These are phyloP conservation scores for Bryconaethiops microstoma DNA, from an alignment of 2,797 vertebrate species.

Conservation along the genomic window DNA sequence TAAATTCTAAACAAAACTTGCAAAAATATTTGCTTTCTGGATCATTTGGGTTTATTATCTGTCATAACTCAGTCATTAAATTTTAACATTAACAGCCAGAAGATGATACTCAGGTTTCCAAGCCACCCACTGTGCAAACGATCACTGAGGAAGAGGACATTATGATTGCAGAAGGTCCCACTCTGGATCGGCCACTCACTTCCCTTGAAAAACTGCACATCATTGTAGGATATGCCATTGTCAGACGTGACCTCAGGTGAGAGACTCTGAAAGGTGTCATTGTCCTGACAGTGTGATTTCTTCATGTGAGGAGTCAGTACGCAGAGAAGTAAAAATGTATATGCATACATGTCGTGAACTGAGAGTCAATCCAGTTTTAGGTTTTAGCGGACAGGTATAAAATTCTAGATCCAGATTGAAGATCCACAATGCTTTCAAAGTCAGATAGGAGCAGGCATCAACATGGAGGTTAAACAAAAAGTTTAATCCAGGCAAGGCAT, in stretches of 20 bases:
- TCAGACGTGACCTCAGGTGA: slow-evolving; percentile 87
- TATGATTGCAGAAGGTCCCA: slow-evolving; percentile 72
- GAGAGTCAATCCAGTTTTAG: too few relatives aligned
- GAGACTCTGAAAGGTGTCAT: neutral
- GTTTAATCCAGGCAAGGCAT: too few relatives aligned
- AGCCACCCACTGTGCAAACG: slow-evolving; percentile 71
- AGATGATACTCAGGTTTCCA: slow-evolving; percentile 64
- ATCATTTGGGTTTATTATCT: neutral
- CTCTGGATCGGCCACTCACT: slow-evolving; percentile 86
- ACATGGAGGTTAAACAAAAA: too few relatives aligned
- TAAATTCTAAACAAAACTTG: too few relatives aligned
- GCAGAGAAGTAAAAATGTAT: neutral
- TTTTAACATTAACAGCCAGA: slow-evolving; percentile 38
- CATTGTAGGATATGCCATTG: slow-evolving; percentile 88
- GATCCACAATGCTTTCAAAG: too few relatives aligned
- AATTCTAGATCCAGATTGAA: too few relatives aligned
- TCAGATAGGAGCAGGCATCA: too few relatives aligned
- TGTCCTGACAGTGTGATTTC: neutral
- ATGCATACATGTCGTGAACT: too few relatives aligned
- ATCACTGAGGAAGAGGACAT: slow-evolving; percentile 74
- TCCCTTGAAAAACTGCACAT: slow-evolving; percentile 94
- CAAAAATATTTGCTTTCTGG: neutral
- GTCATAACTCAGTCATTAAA: neutral
- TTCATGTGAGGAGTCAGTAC: too few relatives aligned
- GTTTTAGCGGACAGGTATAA: too few relatives aligned